These are phyloP conservation scores for Cydia strobilella DNA, from an alignment of 1,140 invertebrate species.

Conservation along the genomic window DNA sequence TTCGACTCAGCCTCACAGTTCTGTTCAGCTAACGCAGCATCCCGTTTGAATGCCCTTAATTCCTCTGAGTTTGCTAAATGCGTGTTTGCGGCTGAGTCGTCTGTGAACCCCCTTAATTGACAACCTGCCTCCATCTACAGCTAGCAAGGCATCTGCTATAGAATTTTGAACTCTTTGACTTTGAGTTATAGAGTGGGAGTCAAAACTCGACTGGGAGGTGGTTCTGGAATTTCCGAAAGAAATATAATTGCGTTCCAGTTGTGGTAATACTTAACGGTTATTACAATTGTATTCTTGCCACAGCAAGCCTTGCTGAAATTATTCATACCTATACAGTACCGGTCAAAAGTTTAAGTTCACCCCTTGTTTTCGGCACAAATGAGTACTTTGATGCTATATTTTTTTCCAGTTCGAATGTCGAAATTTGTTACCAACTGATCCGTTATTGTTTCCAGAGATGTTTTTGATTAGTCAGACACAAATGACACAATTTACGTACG, in stretches of 20 bases:
- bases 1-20: constrained; percentile 22
- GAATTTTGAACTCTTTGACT: neutral
- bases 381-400: no score
- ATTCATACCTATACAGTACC: no score
- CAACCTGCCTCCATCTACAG: neutral
- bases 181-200: neutral
- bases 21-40: constrained; percentile 9
- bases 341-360: no score
- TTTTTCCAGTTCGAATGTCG: no score
- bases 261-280: constrained; percentile 25
- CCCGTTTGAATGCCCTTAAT: constrained; percentile 31
- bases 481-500: no score
- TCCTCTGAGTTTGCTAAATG: constrained; percentile 31
- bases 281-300: neutral
- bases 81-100: constrained; percentile 29
- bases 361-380: no score
- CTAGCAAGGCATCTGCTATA: neutral
- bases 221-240: constrained; percentile 18
- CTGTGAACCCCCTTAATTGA: constrained; percentile 28
- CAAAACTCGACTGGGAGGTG: neutral
- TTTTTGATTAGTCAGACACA: no score
- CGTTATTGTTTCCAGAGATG: no score
- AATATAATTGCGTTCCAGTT: constrained; percentile 19
- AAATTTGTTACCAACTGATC: no score
- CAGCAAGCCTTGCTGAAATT: neutral